phyloP scores from a whole-genome alignment of 1,140 invertebrate species.

The Adoxophyes honmai region DNA sequence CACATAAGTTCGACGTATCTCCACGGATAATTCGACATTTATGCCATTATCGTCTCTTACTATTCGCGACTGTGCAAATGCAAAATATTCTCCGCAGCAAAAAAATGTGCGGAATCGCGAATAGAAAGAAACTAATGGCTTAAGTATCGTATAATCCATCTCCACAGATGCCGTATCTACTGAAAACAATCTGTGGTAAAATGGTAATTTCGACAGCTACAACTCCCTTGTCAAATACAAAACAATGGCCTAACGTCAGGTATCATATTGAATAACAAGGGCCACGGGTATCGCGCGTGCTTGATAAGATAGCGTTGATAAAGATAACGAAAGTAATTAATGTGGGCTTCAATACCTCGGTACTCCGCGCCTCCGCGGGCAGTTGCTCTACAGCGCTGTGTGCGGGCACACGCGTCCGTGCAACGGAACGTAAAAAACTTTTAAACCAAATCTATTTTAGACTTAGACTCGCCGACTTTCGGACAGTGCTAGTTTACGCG shows the following conservation, averaged over 20 bases:
- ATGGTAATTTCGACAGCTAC: too few relatives aligned
- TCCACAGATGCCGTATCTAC: too few relatives aligned
- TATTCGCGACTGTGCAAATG: too few relatives aligned
- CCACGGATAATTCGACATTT: too few relatives aligned
- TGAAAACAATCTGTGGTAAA: too few relatives aligned
- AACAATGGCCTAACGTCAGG: background rate
- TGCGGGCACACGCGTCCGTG: background rate
- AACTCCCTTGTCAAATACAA: too few relatives aligned
- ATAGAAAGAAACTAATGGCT: too few relatives aligned
- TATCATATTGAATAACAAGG: background rate
- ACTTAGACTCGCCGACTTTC: background rate
- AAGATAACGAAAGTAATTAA: conserved; percentile 6
- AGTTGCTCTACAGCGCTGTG: background rate
- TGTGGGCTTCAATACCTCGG: background rate
- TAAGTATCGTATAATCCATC: too few relatives aligned
- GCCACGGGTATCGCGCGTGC: background rate
- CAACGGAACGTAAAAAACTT: background rate
- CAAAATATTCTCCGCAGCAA: too few relatives aligned
- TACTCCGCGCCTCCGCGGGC: background rate
- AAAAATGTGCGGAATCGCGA: too few relatives aligned
- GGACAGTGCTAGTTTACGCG: background rate
- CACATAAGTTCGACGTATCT: too few relatives aligned
- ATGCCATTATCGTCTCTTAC: too few relatives aligned
- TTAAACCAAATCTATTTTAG: background rate
- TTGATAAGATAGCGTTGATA: conserved; percentile 4